Conservation (phyloP, 2,113 vertebrate species). For the Lophochroa leadbeateri region DNA sequence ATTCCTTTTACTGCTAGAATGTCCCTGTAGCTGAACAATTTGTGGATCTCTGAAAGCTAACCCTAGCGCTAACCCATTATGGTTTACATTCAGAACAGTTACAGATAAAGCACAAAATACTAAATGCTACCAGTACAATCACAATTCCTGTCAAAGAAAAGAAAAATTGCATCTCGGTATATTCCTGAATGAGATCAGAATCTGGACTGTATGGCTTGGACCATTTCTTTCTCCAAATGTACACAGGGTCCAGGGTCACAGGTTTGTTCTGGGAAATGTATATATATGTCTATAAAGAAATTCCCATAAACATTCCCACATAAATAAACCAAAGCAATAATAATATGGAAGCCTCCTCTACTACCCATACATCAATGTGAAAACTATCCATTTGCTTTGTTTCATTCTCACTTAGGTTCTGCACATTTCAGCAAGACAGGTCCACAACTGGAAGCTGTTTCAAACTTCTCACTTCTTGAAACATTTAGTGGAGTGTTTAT, state of each 20-base stretch:
- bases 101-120: neutral
- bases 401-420: neutral
- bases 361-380: neutral
- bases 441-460: neutral
- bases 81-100: neutral
- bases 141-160: neutral
- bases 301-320: neutral
- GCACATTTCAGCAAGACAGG: neutral
- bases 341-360: neutral
- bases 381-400: neutral
- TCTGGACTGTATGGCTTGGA: neutral
- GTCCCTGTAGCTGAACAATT: too few species aligned
- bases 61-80: too few species aligned
- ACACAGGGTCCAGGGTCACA: neutral
- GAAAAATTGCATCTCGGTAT: neutral
- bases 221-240: conserved; percentile 7
- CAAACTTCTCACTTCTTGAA: neutral
- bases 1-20: too few species aligned
- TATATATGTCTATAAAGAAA: neutral
- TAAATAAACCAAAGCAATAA: neutral
- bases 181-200: neutral
- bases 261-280: neutral
- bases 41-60: too few species aligned
- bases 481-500: neutral
- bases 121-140: neutral